phyloP scores from a whole-genome alignment of 1,140 invertebrate genomes.

The Reticulitermes speratus region DNA sequence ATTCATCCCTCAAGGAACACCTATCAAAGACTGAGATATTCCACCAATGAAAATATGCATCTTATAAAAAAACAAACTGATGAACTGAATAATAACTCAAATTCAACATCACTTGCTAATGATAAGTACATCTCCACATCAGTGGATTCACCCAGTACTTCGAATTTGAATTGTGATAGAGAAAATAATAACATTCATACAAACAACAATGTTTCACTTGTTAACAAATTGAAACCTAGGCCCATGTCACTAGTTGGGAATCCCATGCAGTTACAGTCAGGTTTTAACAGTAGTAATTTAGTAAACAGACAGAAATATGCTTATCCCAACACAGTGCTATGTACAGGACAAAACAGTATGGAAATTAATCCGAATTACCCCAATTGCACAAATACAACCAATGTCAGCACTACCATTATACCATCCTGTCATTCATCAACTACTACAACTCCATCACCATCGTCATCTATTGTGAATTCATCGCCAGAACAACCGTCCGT shows the following conservation, averaged over 20 bases:
- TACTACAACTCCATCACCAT: background rate
- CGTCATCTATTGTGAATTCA: background rate
- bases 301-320: background rate
- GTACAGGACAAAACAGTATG: background rate
- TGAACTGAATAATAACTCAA: constrained; percentile 11
- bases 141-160: background rate
- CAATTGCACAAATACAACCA: background rate
- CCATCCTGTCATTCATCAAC: background rate
- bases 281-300: background rate
- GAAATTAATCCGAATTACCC: background rate
- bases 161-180: background rate
- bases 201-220: background rate
- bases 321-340: background rate
- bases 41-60: background rate
- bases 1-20: background rate
- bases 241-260: background rate
- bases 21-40: background rate
- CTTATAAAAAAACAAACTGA: background rate
- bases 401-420: background rate
- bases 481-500: constrained; percentile 12
- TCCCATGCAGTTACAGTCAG: background rate
- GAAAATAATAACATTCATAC: background rate
- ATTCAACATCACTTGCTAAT: background rate
- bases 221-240: background rate
- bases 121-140: background rate